phyloP scores from a whole-genome alignment of 2,113 vertebrate species.

The Oncorhynchus keta region DNA sequence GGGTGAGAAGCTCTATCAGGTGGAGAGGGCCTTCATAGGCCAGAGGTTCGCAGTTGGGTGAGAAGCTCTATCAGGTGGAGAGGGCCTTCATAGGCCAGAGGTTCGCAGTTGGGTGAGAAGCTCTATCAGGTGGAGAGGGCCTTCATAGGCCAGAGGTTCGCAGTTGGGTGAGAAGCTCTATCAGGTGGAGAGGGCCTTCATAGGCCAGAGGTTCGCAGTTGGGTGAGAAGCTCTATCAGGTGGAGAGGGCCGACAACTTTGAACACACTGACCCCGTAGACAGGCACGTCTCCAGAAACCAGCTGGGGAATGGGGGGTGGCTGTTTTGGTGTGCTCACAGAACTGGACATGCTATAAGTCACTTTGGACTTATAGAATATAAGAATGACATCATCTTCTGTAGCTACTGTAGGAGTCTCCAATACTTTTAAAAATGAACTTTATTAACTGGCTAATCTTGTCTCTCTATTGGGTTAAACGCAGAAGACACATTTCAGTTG shows the following conservation, averaged over 20 bases:
- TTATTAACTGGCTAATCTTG: too few species aligned
- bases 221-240: constrained; percentile 86
- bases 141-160: constrained; percentile 78
- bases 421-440: background rate
- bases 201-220: constrained; percentile 80
- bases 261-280: constrained; percentile 95
- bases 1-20: constrained; percentile 86
- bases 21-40: constrained; percentile 81
- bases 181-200: constrained; percentile 83
- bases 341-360: too few species aligned
- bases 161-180: constrained; percentile 83
- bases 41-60: constrained; percentile 81
- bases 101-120: constrained; percentile 82
- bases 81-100: constrained; percentile 68
- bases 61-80: constrained; percentile 89
- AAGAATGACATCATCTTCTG: background rate
- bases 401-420: background rate
- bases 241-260: constrained; percentile 93
- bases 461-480: too few species aligned
- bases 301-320: constrained; percentile 69
- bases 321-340: too few species aligned
- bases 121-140: constrained; percentile 90
- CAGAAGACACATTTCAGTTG: too few species aligned
- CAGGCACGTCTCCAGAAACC: constrained; percentile 88
- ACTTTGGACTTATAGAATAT: background rate